Percentiles rank a stretch among this genome's conserved stretches.
These are phyloP conservation scores for Trypoxylus dichotomus DNA, from an alignment of 1,140 invertebrate genomes.

Conservation along the genomic window DNA sequence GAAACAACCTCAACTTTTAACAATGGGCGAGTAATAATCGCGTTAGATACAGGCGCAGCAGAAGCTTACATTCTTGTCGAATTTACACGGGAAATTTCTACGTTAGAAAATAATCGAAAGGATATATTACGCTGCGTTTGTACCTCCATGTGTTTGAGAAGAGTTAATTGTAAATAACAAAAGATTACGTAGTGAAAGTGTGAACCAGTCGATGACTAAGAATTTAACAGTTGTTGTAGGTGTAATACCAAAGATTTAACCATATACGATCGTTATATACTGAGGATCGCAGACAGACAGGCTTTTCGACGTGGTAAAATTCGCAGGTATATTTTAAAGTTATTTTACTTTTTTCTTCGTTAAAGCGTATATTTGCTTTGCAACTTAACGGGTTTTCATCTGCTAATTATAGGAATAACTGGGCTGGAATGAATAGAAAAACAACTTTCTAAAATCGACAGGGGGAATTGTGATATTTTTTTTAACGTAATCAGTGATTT, in stretches of 20 bases:
- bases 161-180: background rate
- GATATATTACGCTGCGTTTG: background rate
- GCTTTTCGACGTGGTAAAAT: background rate
- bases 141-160: background rate
- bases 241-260: conserved; percentile 20
- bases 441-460: conserved; percentile 10
- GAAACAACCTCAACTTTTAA: conserved; percentile 22
- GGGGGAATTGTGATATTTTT: conserved; percentile 9
- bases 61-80: background rate
- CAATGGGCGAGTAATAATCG: background rate
- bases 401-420: conserved; percentile 1
- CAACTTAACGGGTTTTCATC: conserved; percentile 6
- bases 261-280: background rate
- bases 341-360: background rate
- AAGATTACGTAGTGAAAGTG: conserved; percentile 20
- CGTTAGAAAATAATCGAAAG: background rate
- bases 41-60: background rate
- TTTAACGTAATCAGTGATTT: background rate
- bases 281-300: background rate
- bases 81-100: background rate
- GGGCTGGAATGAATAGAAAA: background rate
- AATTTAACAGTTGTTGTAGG: conserved; percentile 13
- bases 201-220: conserved; percentile 10
- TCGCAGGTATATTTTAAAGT: background rate
- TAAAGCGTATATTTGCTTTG: background rate